These are phyloP conservation scores for Pampusana beccarii DNA, from an alignment of 2,113 vertebrate genomes.

Conservation along the genomic window DNA sequence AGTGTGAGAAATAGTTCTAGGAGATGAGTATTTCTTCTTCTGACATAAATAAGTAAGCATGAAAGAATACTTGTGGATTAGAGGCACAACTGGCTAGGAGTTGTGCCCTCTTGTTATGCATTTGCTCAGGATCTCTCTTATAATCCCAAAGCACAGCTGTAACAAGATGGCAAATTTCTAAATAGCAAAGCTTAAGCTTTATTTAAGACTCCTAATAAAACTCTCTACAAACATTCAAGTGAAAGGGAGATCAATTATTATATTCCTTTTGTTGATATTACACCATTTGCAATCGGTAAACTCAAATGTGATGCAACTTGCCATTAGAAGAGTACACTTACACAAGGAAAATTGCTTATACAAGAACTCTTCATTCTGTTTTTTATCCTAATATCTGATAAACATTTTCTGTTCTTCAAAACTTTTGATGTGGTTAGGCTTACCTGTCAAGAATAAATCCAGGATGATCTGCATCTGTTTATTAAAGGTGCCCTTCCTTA, in stretches of 20 bases:
- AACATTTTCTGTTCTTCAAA: background rate
- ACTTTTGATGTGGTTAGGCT: background rate
- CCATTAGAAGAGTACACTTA: background rate
- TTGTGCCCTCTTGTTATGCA: background rate
- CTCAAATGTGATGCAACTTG: background rate
- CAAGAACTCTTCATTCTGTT: background rate
- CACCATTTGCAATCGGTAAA: background rate
- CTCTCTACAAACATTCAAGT: background rate
- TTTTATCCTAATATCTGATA: background rate
- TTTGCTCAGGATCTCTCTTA: background rate
- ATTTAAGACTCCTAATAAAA: background rate
- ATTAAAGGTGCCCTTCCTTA: slow-evolving; percentile 22
- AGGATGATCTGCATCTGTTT: background rate
- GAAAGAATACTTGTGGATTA: background rate
- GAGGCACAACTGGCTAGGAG: background rate
- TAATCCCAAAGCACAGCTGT: background rate
- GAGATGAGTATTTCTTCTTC: background rate
- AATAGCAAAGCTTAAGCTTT: background rate
- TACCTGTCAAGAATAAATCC: background rate
- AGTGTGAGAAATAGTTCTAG: background rate
- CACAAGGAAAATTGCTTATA: background rate
- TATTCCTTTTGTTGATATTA: background rate
- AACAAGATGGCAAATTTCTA: background rate
- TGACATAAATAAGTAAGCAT: background rate
- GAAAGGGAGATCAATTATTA: background rate